A percentile compares a stretch with the other conserved stretches of the same genome.
These are phyloP conservation scores for Serranochromis macrocephalus DNA, from an alignment of 2,113 vertebrate genomes.

Conservation along the genomic window DNA sequence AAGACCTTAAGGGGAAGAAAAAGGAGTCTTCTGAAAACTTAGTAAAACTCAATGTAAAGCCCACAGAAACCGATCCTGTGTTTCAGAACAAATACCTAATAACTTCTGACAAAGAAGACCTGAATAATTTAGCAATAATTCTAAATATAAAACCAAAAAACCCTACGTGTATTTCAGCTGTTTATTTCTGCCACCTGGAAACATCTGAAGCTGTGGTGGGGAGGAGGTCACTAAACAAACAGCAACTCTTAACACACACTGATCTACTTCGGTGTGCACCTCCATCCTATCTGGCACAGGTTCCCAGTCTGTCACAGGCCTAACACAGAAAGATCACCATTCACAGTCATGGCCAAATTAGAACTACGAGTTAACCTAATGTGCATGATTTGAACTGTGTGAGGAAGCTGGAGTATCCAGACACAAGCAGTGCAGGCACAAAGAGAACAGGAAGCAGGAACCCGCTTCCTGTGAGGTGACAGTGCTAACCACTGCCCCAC, in stretches of 20 bases:
- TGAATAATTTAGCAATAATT: not conserved
- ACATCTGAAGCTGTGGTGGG: not conserved
- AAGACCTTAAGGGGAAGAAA: not conserved
- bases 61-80: not conserved
- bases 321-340: not conserved
- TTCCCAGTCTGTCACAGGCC: not conserved
- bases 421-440: rapidly evolving
- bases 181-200: not conserved
- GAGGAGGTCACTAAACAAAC: not conserved
- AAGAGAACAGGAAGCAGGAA: not conserved
- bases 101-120: not conserved
- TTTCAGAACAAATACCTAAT: not conserved
- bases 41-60: rapidly evolving
- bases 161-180: rapidly evolving
- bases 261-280: not conserved
- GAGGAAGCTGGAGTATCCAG: not conserved
- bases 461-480: not conserved
- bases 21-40: not conserved
- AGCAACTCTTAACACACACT: not conserved
- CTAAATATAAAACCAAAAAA: not conserved
- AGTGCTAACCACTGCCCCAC: not conserved
- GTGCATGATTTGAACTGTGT: not conserved
- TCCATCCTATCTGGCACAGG: rapidly evolving
- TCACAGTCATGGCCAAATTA: not conserved
- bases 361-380: not conserved